Conservation (phyloP, 2,797 vertebrate genomes). For the Eidolon dupreanum region DNA sequence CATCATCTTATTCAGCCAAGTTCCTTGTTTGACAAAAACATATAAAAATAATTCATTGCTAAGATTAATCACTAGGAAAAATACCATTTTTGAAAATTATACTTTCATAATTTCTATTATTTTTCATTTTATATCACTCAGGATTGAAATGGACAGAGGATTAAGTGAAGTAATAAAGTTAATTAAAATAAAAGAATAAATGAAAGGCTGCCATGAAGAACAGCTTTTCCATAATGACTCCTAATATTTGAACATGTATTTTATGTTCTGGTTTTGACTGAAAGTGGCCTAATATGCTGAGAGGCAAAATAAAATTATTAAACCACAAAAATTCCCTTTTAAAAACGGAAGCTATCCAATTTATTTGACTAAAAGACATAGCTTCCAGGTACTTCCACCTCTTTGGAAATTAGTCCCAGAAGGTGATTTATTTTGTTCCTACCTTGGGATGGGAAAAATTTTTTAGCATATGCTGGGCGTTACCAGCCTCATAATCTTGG, state of each 20-base stretch:
- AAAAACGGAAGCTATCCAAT: constrained; percentile 61
- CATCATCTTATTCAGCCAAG: neutral
- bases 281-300: constrained; percentile 47
- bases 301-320: constrained; percentile 43
- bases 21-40: constrained; percentile 6
- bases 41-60: neutral
- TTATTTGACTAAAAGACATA: constrained; percentile 62
- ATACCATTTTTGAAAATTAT: neutral
- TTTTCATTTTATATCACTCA: constrained; percentile 27
- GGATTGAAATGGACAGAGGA: neutral
- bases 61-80: neutral
- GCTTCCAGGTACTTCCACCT: constrained; percentile 51
- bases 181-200: constrained; percentile 23
- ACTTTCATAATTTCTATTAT: neutral
- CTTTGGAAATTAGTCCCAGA: constrained; percentile 75
- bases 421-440: constrained; percentile 68
- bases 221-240: constrained; percentile 7
- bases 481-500: neutral
- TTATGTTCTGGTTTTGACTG: constrained; percentile 25
- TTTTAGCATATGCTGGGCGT: constrained; percentile 41
- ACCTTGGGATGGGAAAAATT: constrained; percentile 15
- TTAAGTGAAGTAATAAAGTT: constrained; percentile 1
- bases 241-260: constrained; percentile 26
- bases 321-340: constrained; percentile 54
- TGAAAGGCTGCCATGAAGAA: neutral